phyloP scores from a whole-genome alignment of 2,888 invertebrate genomes.

The Macropis europaea region DNA sequence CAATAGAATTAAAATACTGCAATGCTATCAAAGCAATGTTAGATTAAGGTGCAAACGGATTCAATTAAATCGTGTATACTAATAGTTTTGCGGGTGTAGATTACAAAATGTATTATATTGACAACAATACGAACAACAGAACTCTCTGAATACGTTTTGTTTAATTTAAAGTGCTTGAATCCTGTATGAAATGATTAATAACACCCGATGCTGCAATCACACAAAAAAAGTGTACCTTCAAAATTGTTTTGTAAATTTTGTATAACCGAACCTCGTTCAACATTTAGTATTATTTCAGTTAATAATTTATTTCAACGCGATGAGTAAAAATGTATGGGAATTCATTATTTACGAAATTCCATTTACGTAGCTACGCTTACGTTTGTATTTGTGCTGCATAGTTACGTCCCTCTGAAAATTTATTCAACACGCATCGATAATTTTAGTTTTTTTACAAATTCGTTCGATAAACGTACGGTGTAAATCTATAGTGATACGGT shows the following conservation, averaged over 20 bases:
- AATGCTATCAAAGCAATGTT: background rate
- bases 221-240: too few species aligned
- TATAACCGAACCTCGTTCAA: too few species aligned
- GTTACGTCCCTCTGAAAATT: background rate
- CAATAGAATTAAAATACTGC: background rate
- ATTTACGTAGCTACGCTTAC: background rate
- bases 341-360: background rate
- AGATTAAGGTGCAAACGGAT: too few species aligned
- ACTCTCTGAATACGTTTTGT: too few species aligned
- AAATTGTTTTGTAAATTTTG: background rate
- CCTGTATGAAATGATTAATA: too few species aligned
- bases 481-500: conserved; percentile 8
- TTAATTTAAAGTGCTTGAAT: too few species aligned
- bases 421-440: background rate
- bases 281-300: too few species aligned
- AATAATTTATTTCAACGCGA: background rate
- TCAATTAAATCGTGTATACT: background rate
- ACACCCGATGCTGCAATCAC: too few species aligned
- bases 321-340: background rate
- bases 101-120: too few species aligned
- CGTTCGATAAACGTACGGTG: background rate
- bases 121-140: too few species aligned
- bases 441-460: background rate
- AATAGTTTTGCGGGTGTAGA: too few species aligned
- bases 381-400: background rate